Evolutionary conservation across 2,888 invertebrate species (phyloP), one percentile per base, ranked within the genome.

Genomic region (Imbricaverruca yamaguchii): DNA sequence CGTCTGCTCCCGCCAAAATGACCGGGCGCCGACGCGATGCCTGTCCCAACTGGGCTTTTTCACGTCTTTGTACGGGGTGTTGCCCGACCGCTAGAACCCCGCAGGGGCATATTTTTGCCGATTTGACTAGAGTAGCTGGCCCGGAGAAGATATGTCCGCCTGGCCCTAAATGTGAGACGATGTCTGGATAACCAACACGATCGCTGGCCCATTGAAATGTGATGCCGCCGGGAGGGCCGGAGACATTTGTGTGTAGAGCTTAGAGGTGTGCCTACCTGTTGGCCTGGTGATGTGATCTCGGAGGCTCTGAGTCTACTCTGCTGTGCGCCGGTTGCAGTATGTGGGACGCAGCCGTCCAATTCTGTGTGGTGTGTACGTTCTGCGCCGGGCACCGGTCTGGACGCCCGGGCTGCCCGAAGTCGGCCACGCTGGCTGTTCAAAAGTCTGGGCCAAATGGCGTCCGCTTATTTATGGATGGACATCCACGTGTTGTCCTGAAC

Each of bases 41-140:
- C 8, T 8, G 10, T 23, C 23, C n/a, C 65, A 13, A 2, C 23
- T 13, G 18, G 13, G 13, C 67, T n/a, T 67, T 67, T 67, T 12
- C 25, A 67, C n/a, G 25, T 11, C 67, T 67, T 67, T 67, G 67
- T 67, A 67, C 13, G 25, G 13, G 25, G 25, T 67, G 25, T 25
- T 67, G 67, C 67, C 25, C 67, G 25, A 25, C 67, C 13, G 10
- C 6, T 67, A 67, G n/a, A n/a, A 67, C 67, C 67, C 67, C 25
- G 23, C 25, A 67, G 67, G 67, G 67, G 67, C 67, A 25, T 67
- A 67, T 67, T 67, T 67, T 67, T 25, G 39, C 65, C 65, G 53
- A 74, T 53, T 25, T 39, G 18, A 8, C n/a, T 65, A 65, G 65
- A 23, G n/a, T 53, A 12, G 25, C 39, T 13, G 74, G 74, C 74